These are phyloP conservation scores for Neoaliturus tenellus DNA, from an alignment of 2,888 invertebrate genomes.

Conservation along the genomic window DNA sequence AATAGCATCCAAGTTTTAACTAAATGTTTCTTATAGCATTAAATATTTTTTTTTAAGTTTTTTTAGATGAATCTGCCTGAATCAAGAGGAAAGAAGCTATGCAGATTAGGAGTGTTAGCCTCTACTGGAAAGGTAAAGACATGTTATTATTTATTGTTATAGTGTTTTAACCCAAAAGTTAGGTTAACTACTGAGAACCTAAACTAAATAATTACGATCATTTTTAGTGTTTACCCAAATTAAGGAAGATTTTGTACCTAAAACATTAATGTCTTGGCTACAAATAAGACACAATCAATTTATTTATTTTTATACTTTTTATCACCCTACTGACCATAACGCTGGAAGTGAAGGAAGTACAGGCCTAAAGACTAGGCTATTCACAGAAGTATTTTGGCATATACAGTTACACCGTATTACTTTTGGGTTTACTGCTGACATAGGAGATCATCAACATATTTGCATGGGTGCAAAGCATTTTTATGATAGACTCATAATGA, in stretches of 20 bases:
- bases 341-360: background rate
- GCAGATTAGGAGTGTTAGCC: no score
- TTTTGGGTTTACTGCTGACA: background rate
- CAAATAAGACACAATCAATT: background rate
- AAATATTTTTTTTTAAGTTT: no score
- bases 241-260: constrained; percentile 1
- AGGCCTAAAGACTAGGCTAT: background rate
- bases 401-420: background rate
- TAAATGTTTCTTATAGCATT: no score
- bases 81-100: no score
- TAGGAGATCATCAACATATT: background rate
- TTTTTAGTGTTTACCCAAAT: background rate
- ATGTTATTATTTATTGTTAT: background rate
- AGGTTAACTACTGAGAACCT: background rate
- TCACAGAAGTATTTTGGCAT: constrained; percentile 1
- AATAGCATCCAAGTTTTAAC: no score
- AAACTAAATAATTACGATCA: background rate
- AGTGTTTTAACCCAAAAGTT: background rate
- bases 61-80: no score
- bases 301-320: background rate
- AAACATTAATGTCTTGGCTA: background rate
- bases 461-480: background rate
- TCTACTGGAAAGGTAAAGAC: background rate
- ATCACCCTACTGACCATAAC: background rate
- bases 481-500: background rate